Conservation (phyloP, 2,797 vertebrate species). For the Clangula hyemalis region DNA sequence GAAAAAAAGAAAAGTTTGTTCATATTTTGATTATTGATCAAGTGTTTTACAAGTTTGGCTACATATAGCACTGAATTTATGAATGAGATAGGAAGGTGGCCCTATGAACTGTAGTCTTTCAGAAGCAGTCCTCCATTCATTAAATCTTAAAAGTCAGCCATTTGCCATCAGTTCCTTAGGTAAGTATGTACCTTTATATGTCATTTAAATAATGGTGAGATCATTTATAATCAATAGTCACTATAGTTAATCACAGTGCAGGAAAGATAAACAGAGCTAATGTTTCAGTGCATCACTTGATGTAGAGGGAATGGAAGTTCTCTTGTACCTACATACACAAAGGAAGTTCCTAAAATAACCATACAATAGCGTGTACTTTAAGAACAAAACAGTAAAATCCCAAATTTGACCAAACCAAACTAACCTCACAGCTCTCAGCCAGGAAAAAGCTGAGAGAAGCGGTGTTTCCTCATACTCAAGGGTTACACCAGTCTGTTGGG, state of each 20-base stretch:
- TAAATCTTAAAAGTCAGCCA: not conserved
- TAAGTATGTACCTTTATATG: not conserved
- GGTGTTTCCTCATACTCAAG: not conserved
- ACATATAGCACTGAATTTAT: not conserved
- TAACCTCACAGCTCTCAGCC: not conserved
- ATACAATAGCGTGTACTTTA: accelerated
- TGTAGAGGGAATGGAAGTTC: not conserved
- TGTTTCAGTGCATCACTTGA: not conserved
- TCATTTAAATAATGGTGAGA: not conserved
- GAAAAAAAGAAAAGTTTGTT: not conserved
- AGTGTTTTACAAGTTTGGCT: not conserved
- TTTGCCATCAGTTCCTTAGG: not conserved
- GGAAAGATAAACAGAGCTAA: not conserved
- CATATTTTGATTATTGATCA: not conserved
- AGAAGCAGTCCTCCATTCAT: not conserved
- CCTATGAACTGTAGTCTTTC: not conserved
- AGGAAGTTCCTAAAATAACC: not conserved
- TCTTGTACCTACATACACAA: not conserved
- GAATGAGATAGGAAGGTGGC: not conserved
- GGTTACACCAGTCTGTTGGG: accelerated
- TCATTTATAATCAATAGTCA: not conserved
- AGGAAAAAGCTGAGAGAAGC: not conserved
- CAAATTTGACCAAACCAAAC: not conserved
- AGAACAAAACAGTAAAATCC: not conserved
- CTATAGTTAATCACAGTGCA: not conserved